Evolutionary conservation across 1,140 invertebrate genomes (phyloP).

Genomic region (Ceratoteleas bidentatus): DNA sequence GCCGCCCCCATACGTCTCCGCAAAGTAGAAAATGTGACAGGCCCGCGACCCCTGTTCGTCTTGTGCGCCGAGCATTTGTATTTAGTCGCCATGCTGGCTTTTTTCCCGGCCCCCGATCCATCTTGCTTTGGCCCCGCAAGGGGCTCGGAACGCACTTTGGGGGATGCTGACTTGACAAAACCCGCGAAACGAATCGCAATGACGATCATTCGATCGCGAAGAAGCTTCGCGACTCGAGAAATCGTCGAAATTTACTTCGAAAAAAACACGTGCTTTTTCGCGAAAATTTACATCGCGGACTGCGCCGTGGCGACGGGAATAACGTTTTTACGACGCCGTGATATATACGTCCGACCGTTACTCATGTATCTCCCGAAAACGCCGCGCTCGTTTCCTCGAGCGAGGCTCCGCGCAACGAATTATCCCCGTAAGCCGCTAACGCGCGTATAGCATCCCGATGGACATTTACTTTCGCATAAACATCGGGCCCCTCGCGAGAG

Average conservation of each 20-base stretch:
- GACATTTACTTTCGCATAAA: conserved; percentile 68
- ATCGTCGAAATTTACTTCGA: conserved; percentile 60
- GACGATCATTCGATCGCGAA: not conserved
- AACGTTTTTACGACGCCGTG: conserved; percentile 68
- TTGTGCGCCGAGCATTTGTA: conserved; percentile 41
- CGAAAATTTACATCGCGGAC: conserved; percentile 63
- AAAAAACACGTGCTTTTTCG: conserved; percentile 63
- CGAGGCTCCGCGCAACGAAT: conserved; percentile 69
- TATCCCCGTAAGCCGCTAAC: conserved; percentile 66
- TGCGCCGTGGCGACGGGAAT: conserved; percentile 60
- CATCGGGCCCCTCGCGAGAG: conserved; percentile 56
- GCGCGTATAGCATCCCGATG: conserved; percentile 65
- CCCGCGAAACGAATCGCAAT: conserved; percentile 64
- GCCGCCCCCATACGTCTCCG: conserved; percentile 76
- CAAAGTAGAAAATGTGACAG: conserved; percentile 80
- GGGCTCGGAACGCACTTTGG: conserved; percentile 75
- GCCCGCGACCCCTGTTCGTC: conserved; percentile 59
- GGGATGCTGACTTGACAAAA: conserved; percentile 75
- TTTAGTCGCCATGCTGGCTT: conserved; percentile 49
- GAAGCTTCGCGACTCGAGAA: conserved; percentile 38
- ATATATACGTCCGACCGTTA: conserved; percentile 74
- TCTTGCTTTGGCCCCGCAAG: conserved; percentile 65
- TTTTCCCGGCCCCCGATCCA: conserved; percentile 46
- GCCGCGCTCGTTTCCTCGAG: conserved; percentile 69
- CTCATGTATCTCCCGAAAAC: conserved; percentile 73